A percentile compares a stretch with the other conserved stretches of the same genome.
These are phyloP conservation scores for Pollenia labialis DNA, from an alignment of 2,888 invertebrate genomes.

Conservation along the genomic window DNA sequence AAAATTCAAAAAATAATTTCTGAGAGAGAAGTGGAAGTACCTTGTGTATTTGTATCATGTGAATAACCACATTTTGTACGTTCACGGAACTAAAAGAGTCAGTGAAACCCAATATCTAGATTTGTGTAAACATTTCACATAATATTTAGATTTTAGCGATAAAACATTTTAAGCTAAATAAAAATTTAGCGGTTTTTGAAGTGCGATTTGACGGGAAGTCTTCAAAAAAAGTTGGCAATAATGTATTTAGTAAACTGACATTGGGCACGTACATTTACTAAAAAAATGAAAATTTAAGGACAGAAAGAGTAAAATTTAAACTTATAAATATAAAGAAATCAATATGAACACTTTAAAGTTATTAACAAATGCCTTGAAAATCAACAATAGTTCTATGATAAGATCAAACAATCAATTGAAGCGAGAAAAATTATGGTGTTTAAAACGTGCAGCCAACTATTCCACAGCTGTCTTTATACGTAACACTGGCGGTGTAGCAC, in stretches of 20 bases:
- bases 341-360: constrained; percentile 60
- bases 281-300: constrained; percentile 39
- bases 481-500: constrained; percentile 47
- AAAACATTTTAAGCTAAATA: too few species aligned
- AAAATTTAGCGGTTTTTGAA: too few species aligned
- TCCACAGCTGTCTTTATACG: constrained; percentile 61
- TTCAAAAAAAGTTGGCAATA: too few species aligned
- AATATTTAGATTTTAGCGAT: too few species aligned
- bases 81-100: too few species aligned
- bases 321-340: neutral
- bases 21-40: too few species aligned
- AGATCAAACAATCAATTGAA: constrained; percentile 19
- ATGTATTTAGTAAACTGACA: constrained; percentile 38
- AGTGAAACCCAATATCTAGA: too few species aligned
- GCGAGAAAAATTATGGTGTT: constrained; percentile 46
- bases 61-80: too few species aligned
- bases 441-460: constrained; percentile 41
- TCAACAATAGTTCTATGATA: constrained; percentile 1
- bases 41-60: too few species aligned
- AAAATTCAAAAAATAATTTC: too few species aligned
- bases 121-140: too few species aligned
- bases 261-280: constrained; percentile 33
- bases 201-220: too few species aligned
- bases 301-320: constrained; percentile 8
- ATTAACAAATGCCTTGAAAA: constrained; percentile 47